Evolutionary conservation across 2,797 vertebrate genomes (phyloP).

Genomic region (Danio jaintianensis): DNA sequence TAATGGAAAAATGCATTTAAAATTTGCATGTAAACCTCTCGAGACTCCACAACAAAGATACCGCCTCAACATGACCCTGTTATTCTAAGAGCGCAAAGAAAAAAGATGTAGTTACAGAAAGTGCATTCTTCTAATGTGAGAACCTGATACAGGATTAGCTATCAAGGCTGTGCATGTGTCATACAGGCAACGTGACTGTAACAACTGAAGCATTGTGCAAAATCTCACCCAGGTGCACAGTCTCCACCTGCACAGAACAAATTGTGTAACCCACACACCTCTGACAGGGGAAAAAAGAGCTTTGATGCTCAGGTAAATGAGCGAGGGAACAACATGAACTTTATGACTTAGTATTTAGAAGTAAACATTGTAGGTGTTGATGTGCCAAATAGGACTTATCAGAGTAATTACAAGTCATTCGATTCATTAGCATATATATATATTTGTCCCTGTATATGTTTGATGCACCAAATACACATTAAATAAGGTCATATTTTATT

Average conservation of each 20-base stretch:
- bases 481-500: not conserved
- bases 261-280: constrained; percentile 1
- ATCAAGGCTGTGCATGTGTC: not conserved
- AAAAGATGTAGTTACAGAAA: too few species aligned
- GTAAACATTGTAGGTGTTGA: not conserved
- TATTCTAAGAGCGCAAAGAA: not conserved
- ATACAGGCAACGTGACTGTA: not conserved
- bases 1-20: too few species aligned
- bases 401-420: constrained; percentile 1
- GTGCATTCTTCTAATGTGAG: not conserved
- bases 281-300: constrained; percentile 2
- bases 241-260: constrained; percentile 10
- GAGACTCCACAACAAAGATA: not conserved
- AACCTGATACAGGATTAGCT: constrained; percentile 29
- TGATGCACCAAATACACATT: not conserved
- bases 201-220: constrained; percentile 24
- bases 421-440: constrained; percentile 1
- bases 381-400: not conserved
- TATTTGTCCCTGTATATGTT: too few species aligned
- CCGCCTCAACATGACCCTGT: not conserved
- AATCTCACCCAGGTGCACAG: constrained; percentile 8
- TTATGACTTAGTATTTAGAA: constrained; percentile 8
- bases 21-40: not conserved
- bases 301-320: not conserved
- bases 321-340: not conserved